phyloP scores from a whole-genome alignment of 2,113 vertebrate species.

The Lontra canadensis region DNA sequence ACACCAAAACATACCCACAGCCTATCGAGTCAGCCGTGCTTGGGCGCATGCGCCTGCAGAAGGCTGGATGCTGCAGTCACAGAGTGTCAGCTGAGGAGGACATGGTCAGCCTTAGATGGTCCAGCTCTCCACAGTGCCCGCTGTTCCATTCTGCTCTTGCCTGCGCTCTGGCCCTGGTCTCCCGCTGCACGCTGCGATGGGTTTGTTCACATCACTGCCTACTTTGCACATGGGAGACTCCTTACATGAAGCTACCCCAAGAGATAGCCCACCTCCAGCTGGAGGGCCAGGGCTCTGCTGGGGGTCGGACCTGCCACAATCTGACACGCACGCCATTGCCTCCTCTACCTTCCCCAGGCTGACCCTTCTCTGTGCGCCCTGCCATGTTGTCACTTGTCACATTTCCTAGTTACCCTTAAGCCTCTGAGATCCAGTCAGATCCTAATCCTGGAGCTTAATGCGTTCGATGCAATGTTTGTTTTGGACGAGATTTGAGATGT shows the following conservation, averaged over 20 bases:
- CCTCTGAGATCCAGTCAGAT: constrained; percentile 24
- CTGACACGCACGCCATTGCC: background rate
- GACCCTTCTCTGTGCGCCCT: too few species aligned
- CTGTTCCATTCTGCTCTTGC: background rate
- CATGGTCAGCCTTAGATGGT: background rate
- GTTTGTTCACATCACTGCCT: background rate
- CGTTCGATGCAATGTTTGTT: constrained; percentile 47
- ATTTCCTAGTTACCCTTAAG: constrained; percentile 7
- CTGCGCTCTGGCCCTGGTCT: background rate
- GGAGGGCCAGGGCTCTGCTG: background rate
- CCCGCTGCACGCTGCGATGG: fast-evolving
- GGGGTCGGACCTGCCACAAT: background rate
- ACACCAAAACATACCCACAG: too few species aligned
- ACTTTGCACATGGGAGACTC: background rate
- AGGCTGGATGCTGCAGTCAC: background rate
- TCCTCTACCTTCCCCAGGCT: background rate
- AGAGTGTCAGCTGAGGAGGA: fast-evolving
- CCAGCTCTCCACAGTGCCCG: background rate
- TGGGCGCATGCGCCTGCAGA: fast-evolving
- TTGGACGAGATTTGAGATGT: constrained; percentile 30
- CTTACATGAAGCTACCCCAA: background rate
- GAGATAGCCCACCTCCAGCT: background rate
- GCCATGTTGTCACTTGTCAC: background rate
- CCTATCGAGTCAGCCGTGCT: fast-evolving
- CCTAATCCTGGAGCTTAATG: constrained; percentile 52